A percentile compares a stretch with the other conserved stretches of the same genome.
Conservation (phyloP, 1,140 invertebrate species). For the Cherax destructor region DNA sequence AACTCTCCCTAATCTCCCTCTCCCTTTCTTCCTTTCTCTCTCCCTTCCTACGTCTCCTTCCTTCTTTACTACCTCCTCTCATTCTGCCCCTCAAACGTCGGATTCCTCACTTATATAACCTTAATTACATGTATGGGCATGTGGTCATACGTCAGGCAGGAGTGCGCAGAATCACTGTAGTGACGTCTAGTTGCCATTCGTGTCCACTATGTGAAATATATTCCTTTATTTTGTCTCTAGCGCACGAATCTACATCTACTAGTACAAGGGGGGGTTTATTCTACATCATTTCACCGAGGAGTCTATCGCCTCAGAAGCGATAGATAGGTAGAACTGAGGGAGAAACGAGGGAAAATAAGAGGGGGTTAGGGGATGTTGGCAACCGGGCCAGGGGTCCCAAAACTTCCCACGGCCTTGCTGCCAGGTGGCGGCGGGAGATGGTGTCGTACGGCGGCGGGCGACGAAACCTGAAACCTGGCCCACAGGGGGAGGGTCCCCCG, state of each 20-base stretch:
- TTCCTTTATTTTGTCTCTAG: no score
- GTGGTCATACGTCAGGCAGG: background rate
- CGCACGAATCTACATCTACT: no score
- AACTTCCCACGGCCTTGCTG: conserved; percentile 1
- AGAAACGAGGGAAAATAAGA: background rate
- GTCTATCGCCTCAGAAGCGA: no score
- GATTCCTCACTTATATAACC: no score
- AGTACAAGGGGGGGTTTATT: no score
- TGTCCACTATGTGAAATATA: background rate
- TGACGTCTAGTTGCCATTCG: background rate
- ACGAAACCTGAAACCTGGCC: background rate
- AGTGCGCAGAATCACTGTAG: background rate
- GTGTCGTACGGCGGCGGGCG: background rate
- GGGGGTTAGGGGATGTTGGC: background rate
- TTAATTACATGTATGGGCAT: no score
- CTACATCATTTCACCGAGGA: no score
- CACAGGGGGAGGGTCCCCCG: no score
- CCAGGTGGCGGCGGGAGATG: background rate
- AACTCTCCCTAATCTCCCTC: background rate
- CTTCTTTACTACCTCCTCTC: background rate
- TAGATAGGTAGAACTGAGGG: background rate
- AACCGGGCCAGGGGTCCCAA: background rate
- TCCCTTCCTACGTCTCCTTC: background rate
- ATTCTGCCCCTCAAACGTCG: no score
- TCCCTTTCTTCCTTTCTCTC: background rate